A percentile compares a stretch with the other conserved stretches of the same genome.
phyloP scores from a whole-genome alignment of 2,113 vertebrate species.

The Columba livia region DNA sequence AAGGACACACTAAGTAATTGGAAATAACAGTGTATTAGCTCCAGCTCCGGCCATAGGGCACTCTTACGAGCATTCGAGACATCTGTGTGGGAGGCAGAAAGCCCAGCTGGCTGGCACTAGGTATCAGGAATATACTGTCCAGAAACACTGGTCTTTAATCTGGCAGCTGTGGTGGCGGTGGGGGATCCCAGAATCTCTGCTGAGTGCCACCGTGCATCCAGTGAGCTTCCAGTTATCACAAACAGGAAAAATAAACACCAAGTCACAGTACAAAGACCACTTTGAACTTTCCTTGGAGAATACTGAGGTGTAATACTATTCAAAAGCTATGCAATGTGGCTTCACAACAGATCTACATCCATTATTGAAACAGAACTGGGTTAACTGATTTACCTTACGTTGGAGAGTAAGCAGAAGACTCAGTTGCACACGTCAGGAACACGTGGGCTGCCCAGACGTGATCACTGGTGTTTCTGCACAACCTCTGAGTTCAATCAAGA shows the following conservation, averaged over 20 bases:
- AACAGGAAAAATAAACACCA: not conserved
- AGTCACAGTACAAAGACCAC: not conserved
- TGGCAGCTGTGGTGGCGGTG: not conserved
- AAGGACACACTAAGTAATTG: not conserved
- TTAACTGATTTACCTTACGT: not conserved
- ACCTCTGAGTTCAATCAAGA: not conserved
- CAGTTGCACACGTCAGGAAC: not conserved
- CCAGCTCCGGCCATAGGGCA: not conserved
- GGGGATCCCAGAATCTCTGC: not conserved
- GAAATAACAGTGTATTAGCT: not conserved
- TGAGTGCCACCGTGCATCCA: not conserved
- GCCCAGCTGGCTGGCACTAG: constrained; percentile 4
- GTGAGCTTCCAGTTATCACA: not conserved
- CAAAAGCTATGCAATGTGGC: not conserved
- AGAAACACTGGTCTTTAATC: not conserved
- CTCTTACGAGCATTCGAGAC: not conserved
- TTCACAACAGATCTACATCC: not conserved
- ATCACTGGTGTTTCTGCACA: fast-evolving
- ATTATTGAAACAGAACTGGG: not conserved
- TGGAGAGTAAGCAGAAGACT: not conserved
- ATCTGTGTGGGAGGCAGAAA: not conserved
- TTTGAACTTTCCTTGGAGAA: not conserved
- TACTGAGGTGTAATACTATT: not conserved
- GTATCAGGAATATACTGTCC: not conserved
- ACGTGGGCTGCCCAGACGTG: not conserved